These are phyloP conservation scores for Alectoris magna DNA, from an alignment of 2,797 vertebrate species.

Conservation along the genomic window DNA sequence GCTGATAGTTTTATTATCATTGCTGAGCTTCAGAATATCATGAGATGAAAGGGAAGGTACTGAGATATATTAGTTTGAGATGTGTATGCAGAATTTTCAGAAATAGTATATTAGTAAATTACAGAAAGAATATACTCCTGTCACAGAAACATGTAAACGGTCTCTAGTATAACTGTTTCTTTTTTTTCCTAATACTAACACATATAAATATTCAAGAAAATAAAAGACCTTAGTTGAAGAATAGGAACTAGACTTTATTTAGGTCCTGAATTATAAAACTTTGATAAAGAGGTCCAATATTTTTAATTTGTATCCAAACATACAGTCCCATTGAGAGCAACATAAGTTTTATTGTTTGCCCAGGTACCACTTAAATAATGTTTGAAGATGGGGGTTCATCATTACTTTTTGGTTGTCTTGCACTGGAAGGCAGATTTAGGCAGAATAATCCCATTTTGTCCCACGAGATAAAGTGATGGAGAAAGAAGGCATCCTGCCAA, in stretches of 20 bases:
- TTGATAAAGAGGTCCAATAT: not conserved
- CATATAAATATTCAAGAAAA: not conserved
- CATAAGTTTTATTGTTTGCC: not conserved
- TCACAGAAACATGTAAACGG: not conserved
- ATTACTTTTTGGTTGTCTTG: not conserved
- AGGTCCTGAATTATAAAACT: not conserved
- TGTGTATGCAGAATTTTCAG: not conserved
- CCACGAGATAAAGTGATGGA: not conserved
- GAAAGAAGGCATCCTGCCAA: rapidly evolving
- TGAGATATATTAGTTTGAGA: not conserved
- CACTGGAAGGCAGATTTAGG: not conserved
- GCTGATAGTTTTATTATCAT: not conserved
- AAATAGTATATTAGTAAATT: not conserved
- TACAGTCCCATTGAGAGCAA: not conserved
- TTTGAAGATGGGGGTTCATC: not conserved
- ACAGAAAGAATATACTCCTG: not conserved
- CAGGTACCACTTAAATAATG: not conserved
- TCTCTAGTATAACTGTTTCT: not conserved
- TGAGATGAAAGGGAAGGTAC: not conserved
- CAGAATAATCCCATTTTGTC: not conserved
- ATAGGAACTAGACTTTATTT: not conserved
- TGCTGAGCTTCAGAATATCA: rapidly evolving
- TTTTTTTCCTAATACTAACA: not conserved
- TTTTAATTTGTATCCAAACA: not conserved
- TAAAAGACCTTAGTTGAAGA: not conserved